Conservation (phyloP, 2,888 invertebrate genomes). For the Pristionchus exspectatus region DNA sequence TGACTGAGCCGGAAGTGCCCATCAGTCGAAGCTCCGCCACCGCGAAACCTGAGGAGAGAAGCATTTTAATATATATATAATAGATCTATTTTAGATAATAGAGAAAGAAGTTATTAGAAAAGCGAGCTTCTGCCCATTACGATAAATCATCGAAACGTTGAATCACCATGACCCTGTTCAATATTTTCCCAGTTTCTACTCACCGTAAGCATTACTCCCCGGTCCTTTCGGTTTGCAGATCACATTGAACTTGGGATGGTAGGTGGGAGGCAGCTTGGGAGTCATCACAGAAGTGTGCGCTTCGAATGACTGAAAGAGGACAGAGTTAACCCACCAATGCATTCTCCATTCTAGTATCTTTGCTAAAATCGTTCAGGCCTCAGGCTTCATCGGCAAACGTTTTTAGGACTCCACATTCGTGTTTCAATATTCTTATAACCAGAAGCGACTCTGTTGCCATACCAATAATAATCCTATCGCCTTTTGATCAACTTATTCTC, state of each 20-base stretch:
- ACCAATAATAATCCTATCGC: neutral
- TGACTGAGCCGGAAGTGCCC: neutral
- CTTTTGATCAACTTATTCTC: neutral
- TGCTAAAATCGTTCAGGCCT: too few species aligned
- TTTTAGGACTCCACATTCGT: neutral
- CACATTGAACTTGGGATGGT: constrained; percentile 46
- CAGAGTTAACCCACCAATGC: neutral
- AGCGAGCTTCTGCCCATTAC: neutral
- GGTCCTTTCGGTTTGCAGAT: constrained; percentile 24
- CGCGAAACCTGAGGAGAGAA: constrained; percentile 10
- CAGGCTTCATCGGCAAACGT: too few species aligned
- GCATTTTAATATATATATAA: neutral
- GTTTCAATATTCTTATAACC: neutral
- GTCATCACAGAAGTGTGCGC: constrained; percentile 20
- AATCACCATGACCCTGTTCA: neutral
- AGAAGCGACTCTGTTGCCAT: too few species aligned
- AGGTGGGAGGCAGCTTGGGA: constrained; percentile 11
- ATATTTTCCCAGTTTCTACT: neutral
- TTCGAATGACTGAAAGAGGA: constrained; percentile 39
- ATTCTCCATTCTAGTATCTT: too few species aligned
- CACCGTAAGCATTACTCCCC: constrained; percentile 22
- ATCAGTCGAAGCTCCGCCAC: constrained; percentile 51
- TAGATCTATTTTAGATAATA: too few species aligned
- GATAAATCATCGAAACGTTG: neutral
- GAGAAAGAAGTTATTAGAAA: too few species aligned